These are phyloP conservation scores for Gasterosteus nipponicus DNA, from an alignment of 2,113 vertebrate genomes.

Conservation along the genomic window DNA sequence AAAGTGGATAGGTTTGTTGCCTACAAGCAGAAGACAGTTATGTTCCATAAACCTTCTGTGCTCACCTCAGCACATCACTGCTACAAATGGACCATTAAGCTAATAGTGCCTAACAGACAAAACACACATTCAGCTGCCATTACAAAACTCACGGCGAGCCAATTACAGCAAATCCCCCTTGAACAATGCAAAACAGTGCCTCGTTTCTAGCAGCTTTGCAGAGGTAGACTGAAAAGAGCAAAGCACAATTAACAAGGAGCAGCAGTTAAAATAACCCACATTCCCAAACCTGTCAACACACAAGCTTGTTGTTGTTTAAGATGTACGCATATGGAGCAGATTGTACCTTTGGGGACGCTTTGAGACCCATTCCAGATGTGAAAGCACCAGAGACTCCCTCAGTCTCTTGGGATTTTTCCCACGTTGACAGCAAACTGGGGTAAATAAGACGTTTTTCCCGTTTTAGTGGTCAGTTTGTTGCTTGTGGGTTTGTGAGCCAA, in stretches of 20 bases:
- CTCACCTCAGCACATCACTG: conserved; percentile 61
- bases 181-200: conserved; percentile 13
- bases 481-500: not conserved
- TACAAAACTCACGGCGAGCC: conserved; percentile 62
- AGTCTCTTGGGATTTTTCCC: not conserved
- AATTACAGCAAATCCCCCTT: conserved; percentile 58
- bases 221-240: conserved; percentile 5
- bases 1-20: conserved; percentile 28
- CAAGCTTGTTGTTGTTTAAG: conserved; percentile 11
- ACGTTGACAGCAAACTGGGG: not conserved
- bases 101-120: conserved; percentile 58
- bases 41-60: conserved; percentile 53
- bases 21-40: conserved; percentile 34
- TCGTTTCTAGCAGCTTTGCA: conserved; percentile 24
- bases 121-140: conserved; percentile 61
- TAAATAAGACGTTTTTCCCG: not conserved
- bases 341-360: not conserved
- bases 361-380: conserved; percentile 18
- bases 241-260: conserved; percentile 14
- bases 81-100: conserved; percentile 60
- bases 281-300: not conserved
- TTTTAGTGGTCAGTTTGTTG: not conserved
- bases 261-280: conserved; percentile 19
- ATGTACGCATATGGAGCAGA: conserved; percentile 27
- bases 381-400: not conserved